Percentiles rank a stretch among this genome's conserved stretches.
These are phyloP conservation scores for Caenorhabditis virilis DNA, from an alignment of 2,888 invertebrate species.

Conservation along the genomic window DNA sequence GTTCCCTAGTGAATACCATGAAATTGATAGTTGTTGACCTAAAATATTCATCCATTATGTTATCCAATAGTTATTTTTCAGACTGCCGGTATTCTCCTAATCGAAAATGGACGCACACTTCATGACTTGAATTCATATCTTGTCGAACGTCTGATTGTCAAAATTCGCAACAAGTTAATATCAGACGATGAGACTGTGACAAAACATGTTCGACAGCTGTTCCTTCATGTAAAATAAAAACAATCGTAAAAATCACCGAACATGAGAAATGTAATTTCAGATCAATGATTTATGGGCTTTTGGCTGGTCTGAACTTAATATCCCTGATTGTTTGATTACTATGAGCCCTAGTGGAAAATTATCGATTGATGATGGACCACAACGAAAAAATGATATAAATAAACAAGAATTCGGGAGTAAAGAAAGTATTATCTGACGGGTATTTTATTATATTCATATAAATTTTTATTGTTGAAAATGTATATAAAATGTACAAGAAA, in stretches of 20 bases:
- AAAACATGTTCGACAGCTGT: conserved; percentile 38
- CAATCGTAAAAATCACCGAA: no score
- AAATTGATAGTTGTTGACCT: no score
- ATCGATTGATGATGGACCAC: conserved; percentile 19
- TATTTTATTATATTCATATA: not conserved
- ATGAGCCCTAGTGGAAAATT: conserved; percentile 23
- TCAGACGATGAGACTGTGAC: conserved; percentile 38
- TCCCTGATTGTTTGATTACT: conserved; percentile 43
- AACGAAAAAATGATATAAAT: conserved; percentile 37
- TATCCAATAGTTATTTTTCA: conserved; percentile 19
- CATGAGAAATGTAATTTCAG: conserved; percentile 28
- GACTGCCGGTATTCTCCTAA: conserved; percentile 38
- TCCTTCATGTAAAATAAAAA: conserved; percentile 40
- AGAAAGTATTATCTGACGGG: conserved; percentile 41
- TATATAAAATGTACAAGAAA: not conserved
- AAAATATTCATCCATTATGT: no score
- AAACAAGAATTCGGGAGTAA: conserved; percentile 48
- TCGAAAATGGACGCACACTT: conserved; percentile 35
- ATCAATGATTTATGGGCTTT: conserved; percentile 49
- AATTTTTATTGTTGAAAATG: not conserved
- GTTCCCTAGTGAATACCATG: no score
- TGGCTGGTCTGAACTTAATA: conserved; percentile 44
- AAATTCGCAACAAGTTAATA: conserved; percentile 37
- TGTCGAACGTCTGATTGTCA: conserved; percentile 44
- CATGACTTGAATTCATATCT: conserved; percentile 44